These are phyloP conservation scores for Kryphioiulus occultus DNA, from an alignment of 2,888 invertebrate genomes.

Conservation along the genomic window DNA sequence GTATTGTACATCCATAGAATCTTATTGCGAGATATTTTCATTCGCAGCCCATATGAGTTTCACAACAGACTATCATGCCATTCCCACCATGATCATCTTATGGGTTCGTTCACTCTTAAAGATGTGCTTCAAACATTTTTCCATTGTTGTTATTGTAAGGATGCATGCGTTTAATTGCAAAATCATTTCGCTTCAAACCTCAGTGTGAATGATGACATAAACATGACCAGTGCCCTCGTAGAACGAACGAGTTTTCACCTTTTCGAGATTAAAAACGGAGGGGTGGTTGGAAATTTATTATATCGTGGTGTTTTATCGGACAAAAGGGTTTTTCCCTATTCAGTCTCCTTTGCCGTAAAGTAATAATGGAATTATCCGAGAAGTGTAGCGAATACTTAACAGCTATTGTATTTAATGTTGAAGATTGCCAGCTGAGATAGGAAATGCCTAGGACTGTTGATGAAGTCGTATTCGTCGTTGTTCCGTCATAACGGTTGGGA, in stretches of 20 bases:
- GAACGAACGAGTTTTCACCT: not conserved
- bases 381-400: conserved; percentile 43
- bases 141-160: too few relatives aligned
- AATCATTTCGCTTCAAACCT: too few relatives aligned
- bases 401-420: conserved; percentile 44
- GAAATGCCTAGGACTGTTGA: not conserved
- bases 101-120: too few relatives aligned
- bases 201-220: too few relatives aligned
- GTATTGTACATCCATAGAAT: too few relatives aligned
- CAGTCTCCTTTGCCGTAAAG: not conserved
- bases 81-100: too few relatives aligned
- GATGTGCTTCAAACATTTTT: too few relatives aligned
- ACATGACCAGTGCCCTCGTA: not conserved
- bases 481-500: conserved; percentile 9
- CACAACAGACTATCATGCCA: too few relatives aligned
- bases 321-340: not conserved
- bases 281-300: not conserved
- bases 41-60: too few relatives aligned
- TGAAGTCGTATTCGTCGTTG: not conserved
- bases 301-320: not conserved
- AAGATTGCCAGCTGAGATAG: not conserved
- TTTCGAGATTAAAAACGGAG: not conserved
- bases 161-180: too few relatives aligned
- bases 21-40: too few relatives aligned
- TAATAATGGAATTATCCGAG: conserved; percentile 39